Evolutionary conservation across 1,140 invertebrate genomes (phyloP).

Genomic region (Platorchestia sp.): DNA sequence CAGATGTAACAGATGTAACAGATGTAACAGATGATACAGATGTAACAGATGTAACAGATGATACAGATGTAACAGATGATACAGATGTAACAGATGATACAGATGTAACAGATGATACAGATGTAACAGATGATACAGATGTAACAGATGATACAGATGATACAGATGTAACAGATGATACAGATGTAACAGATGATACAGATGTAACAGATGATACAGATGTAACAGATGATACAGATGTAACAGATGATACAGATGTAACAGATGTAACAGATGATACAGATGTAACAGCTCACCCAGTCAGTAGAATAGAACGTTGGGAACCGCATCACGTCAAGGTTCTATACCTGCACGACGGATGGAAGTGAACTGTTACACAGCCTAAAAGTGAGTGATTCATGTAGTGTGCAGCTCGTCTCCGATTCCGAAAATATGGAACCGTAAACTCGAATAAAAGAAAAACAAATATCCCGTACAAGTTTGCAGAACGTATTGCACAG

Average conservation of each 20-base stretch:
- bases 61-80: no score
- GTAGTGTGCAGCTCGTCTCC: not conserved
- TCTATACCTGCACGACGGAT: no score
- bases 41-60: no score
- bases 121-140: no score
- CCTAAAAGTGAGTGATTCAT: not conserved
- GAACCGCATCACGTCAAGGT: not conserved
- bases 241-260: not conserved
- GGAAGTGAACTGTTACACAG: not conserved
- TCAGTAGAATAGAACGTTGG: not conserved
- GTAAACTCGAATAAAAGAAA: no score
- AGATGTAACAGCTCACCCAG: not conserved
- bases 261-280: not conserved
- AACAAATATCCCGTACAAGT: not conserved
- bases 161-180: not conserved
- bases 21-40: no score
- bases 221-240: not conserved
- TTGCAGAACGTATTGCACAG: not conserved
- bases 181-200: not conserved
- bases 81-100: no score
- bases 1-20: not conserved
- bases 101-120: no score
- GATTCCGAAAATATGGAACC: not conserved
- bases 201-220: not conserved
- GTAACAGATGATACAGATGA: not conserved